Percentiles rank a stretch among this genome's conserved stretches.
phyloP scores from a whole-genome alignment of 2,113 vertebrate genomes.

The Cardinalis cardinalis region DNA sequence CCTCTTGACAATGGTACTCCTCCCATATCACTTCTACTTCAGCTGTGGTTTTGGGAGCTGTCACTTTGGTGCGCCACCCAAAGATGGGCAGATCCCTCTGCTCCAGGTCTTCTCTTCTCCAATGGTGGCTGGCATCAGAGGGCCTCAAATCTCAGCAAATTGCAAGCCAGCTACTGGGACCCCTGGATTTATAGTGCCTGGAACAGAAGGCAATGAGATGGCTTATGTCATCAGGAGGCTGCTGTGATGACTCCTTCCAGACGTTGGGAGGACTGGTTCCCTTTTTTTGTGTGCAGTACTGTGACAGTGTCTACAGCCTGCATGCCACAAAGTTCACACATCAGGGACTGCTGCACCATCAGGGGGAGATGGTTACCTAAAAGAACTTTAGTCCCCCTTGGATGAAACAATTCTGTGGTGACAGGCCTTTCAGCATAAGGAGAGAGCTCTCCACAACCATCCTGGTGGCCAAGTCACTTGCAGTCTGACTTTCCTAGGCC shows the following conservation, averaged over 20 bases:
- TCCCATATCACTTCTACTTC: fast-evolving
- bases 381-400: background rate
- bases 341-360: too few species aligned
- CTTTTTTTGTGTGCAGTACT: background rate
- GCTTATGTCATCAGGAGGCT: background rate
- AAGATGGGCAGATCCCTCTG: background rate
- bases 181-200: background rate
- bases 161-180: background rate
- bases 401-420: background rate
- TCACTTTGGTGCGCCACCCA: background rate
- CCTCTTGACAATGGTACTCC: background rate
- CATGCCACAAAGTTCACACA: fast-evolving
- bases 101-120: background rate
- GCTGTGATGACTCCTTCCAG: background rate
- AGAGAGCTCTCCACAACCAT: background rate
- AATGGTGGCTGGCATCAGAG: background rate
- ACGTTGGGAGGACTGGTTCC: too few species aligned
- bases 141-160: background rate
- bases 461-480: background rate
- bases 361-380: background rate
- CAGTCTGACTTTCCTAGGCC: background rate
- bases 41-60: background rate
- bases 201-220: background rate
- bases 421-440: background rate
- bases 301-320: background rate